Conservation (phyloP, 2,797 vertebrate species). For the Melanotaenia boesemani region DNA sequence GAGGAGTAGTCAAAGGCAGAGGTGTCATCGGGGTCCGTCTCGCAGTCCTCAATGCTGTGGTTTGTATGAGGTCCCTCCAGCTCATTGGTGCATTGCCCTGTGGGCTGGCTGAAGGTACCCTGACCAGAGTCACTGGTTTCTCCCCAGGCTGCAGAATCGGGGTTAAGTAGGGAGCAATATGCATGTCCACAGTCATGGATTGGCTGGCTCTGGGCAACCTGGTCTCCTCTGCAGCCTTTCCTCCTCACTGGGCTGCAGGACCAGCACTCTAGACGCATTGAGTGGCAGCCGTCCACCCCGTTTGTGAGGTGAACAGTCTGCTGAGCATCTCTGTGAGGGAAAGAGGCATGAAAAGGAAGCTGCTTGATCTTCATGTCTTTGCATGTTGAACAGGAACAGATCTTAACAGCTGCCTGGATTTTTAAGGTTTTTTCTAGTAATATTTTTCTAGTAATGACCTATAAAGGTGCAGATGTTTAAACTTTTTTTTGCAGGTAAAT, state of each 20-base stretch:
- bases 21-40: slow-evolving; percentile 79
- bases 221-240: slow-evolving; percentile 47
- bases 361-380: background rate
- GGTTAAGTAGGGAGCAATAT: slow-evolving; percentile 60
- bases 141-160: slow-evolving; percentile 57
- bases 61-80: slow-evolving; percentile 14
- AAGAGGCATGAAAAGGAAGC: background rate
- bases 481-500: background rate
- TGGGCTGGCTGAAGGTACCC: slow-evolving; percentile 75
- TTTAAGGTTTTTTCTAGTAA: background rate
- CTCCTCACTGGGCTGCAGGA: slow-evolving; percentile 76
- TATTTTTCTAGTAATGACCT: background rate
- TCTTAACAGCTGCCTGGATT: background rate
- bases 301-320: slow-evolving; percentile 33
- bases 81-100: slow-evolving; percentile 33
- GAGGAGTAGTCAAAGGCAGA: slow-evolving; percentile 86
- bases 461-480: background rate
- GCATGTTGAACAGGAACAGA: background rate
- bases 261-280: slow-evolving; percentile 73
- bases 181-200: slow-evolving; percentile 44
- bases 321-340: slow-evolving; percentile 50
- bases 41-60: slow-evolving; percentile 49
- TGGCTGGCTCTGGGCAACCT: slow-evolving; percentile 13
- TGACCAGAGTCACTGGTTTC: slow-evolving; percentile 81
- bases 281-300: slow-evolving; percentile 41